These are phyloP conservation scores for Drosophila mojavensis DNA, from an alignment of 1,140 invertebrate species.

Conservation along the genomic window DNA sequence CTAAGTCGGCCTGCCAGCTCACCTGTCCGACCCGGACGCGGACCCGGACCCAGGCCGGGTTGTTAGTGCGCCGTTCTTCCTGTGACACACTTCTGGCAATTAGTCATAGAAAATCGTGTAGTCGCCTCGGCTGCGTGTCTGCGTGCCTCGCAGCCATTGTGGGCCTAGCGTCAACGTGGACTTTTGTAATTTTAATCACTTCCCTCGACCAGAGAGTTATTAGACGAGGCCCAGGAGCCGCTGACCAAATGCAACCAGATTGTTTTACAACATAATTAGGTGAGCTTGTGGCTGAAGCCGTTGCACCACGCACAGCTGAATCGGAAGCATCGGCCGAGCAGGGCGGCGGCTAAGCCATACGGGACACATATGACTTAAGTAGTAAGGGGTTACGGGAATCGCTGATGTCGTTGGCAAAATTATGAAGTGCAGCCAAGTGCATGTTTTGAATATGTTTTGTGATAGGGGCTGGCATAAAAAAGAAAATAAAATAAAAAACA, in stretches of 20 bases:
- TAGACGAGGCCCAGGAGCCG: conserved; percentile 12
- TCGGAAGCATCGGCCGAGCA: not conserved
- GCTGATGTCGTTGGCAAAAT: conserved; percentile 39
- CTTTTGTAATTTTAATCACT: conserved; percentile 81
- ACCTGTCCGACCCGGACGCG: conserved; percentile 23
- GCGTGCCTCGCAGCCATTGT: conserved; percentile 74
- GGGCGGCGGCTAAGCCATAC: not conserved
- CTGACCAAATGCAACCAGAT: conserved; percentile 60
- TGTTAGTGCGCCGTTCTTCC: conserved; percentile 43
- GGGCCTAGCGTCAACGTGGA: conserved; percentile 67
- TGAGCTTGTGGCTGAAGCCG: conserved; percentile 48
- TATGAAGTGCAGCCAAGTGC: conserved; percentile 75
- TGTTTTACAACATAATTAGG: conserved; percentile 82
- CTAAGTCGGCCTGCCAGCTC: conserved; percentile 17
- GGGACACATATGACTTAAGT: not conserved
- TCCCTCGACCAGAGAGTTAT: conserved; percentile 62
- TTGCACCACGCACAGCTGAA: conserved; percentile 17
- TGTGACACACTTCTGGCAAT: conserved; percentile 82
- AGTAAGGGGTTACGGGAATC: not conserved
- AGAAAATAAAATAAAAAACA: no score
- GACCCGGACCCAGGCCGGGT: not conserved
- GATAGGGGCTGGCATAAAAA: conserved; percentile 44
- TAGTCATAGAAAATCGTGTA: conserved; percentile 80
- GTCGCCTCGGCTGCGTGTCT: conserved; percentile 68
- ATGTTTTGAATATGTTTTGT: conserved; percentile 55